A percentile compares a stretch with the other conserved stretches of the same genome.
Conservation (phyloP, 2,888 invertebrate genomes). For the Galerucella pusilla region DNA sequence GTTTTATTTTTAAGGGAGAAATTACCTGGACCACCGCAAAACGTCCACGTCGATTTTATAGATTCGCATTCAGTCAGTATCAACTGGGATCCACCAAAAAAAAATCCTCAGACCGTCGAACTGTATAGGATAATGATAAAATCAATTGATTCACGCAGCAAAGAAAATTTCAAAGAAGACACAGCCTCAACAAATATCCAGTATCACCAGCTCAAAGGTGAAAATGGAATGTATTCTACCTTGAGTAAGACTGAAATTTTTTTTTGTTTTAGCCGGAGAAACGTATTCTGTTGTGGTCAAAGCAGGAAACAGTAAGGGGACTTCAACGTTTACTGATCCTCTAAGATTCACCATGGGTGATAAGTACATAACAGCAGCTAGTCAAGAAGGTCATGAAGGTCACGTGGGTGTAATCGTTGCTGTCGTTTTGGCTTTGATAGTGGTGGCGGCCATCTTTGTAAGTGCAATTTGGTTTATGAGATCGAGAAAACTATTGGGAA, state of each 20-base stretch:
- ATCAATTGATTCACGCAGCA: conserved; percentile 68
- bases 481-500: conserved; percentile 72
- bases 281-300: conserved; percentile 85
- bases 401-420: conserved; percentile 74
- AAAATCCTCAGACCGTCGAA: conserved; percentile 85
- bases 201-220: conserved; percentile 73
- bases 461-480: conserved; percentile 74
- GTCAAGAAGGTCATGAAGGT: conserved; percentile 67
- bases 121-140: conserved; percentile 87
- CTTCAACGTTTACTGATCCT: conserved; percentile 79
- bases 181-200: conserved; percentile 78
- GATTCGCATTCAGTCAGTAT: conserved; percentile 72
- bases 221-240: not conserved
- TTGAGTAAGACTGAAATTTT: not conserved
- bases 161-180: conserved; percentile 74
- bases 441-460: conserved; percentile 72
- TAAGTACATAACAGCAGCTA: conserved; percentile 77
- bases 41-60: conserved; percentile 70
- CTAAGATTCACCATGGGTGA: conserved; percentile 81
- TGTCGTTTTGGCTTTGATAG: conserved; percentile 72
- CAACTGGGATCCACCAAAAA: conserved; percentile 81
- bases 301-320: conserved; percentile 77
- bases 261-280: conserved; percentile 72
- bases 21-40: conserved; percentile 83
- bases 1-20: conserved; percentile 67